Conservation (phyloP, 2,113 vertebrate genomes). For the Cebus imitator region DNA sequence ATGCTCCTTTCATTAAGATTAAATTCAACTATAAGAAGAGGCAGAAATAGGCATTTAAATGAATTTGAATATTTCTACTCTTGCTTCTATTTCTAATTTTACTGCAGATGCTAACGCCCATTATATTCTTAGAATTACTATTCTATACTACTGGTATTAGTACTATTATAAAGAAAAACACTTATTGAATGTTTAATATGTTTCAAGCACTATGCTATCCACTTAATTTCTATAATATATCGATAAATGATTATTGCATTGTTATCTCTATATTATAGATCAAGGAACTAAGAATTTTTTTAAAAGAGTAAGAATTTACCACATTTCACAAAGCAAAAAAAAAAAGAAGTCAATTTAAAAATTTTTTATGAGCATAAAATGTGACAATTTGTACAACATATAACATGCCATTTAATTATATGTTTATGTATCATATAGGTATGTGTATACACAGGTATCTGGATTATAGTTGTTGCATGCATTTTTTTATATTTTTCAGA, state of each 20-base stretch:
- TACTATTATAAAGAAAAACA: background rate
- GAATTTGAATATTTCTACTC: background rate
- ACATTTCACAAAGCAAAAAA: background rate
- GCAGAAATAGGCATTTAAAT: background rate
- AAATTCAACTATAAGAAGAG: background rate
- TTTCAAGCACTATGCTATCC: background rate
- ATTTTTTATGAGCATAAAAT: background rate
- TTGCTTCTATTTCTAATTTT: background rate
- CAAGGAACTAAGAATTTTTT: background rate
- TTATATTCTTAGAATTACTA: background rate
- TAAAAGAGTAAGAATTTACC: background rate
- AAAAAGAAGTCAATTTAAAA: background rate
- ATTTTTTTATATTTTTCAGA: slow-evolving; percentile 48
- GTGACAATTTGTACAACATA: background rate
- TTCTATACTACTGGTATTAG: background rate
- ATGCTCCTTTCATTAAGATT: background rate
- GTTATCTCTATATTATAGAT: background rate
- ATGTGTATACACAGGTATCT: background rate
- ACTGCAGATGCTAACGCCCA: background rate
- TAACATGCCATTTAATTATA: background rate
- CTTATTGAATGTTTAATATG: background rate
- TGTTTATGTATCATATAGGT: background rate
- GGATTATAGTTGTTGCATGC: background rate
- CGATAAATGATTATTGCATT: background rate
- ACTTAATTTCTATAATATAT: background rate